Evolutionary conservation across 92 coral and sea anemone genomes (phyloP).

Genomic region (Parazoanthus atlanticus): DNA sequence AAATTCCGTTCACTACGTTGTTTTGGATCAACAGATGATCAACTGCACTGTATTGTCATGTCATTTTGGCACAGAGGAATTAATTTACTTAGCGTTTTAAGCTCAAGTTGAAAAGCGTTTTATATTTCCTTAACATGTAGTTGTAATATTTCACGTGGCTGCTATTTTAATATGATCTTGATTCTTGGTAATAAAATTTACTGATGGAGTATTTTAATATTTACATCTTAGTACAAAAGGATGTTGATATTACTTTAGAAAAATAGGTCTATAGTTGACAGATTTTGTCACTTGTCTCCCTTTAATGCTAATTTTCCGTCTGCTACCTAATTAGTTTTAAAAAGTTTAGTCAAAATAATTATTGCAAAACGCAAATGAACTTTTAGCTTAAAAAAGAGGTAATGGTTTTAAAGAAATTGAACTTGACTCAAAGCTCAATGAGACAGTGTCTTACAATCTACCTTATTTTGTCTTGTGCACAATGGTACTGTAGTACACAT

Average conservation of each 20-base stretch:
- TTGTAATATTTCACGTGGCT: background rate
- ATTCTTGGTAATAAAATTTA: background rate
- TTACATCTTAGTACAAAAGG: background rate
- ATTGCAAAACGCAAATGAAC: background rate
- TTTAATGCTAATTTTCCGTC: background rate
- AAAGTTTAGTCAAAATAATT: too few relatives aligned
- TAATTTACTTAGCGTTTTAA: too few relatives aligned
- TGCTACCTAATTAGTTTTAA: too few relatives aligned
- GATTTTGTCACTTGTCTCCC: background rate
- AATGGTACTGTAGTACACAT: background rate
- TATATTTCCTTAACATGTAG: too few relatives aligned
- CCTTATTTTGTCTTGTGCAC: background rate
- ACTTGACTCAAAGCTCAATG: background rate
- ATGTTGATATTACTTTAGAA: too few relatives aligned
- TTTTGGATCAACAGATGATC: too few relatives aligned
- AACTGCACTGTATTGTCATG: too few relatives aligned
- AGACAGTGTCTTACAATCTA: too few relatives aligned
- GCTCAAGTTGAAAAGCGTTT: background rate
- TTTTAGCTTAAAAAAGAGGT: too few relatives aligned
- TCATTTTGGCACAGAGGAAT: too few relatives aligned
- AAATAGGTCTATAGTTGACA: background rate
- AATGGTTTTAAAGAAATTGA: too few relatives aligned
- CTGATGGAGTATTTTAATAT: background rate
- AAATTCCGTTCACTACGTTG: background rate
- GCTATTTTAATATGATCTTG: too few relatives aligned